Base-by-base conservation (phyloP, 2,113 vertebrate species). In the Ictalurus punctatus region DNA sequence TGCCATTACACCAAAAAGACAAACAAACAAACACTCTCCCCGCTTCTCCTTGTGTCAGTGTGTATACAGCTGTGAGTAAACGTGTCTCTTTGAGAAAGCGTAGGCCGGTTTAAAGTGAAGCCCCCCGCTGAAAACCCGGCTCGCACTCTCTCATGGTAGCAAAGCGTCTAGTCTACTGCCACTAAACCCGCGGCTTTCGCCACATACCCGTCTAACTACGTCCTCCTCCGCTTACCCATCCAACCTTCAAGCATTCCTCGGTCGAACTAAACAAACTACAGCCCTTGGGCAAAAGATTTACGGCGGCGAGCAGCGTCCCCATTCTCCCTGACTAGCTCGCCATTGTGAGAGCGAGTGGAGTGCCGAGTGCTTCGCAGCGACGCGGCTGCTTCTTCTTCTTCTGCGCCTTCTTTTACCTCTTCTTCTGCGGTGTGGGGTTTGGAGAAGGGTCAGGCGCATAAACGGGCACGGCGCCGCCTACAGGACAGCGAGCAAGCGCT, bases 1-100 rank as follows among this genome's bases (percentile, higher is more conserved):
- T 91, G 97, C 97, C 97, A 98, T 98, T 69, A 95, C 96, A 94
- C 86, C 80, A 34, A 12, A 12, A 12, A 25, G 4, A 12, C 17
- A 56, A 17, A 54, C 54, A 1, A 1, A 67, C 27, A 25, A 10
- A 65, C 87, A 85, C 88, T 85, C 71, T 71, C 71, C 82, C 82
- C 85, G 40, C 21, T 86, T 87, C 54, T 54, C 83, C 7, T 8
- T 3, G 52, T 58, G 56, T 82, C 17, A 30, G 19, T 7, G 19
- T 84, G 25, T 52, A 37, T 71, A 4, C 1, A 27, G 9, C 2
- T 2, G 54, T 58, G 48, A 80, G 34, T 86, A 13, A 82, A 85
- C 86, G 90, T 40, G 65, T 86, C 69, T 48, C 13, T 82, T 63
- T 58, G 73, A 81, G 7, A 78, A 83, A 88, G 59, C 67, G 44